These are phyloP conservation scores for Miichthys miiuy DNA, from an alignment of 2,797 vertebrate species.

Conservation along the genomic window DNA sequence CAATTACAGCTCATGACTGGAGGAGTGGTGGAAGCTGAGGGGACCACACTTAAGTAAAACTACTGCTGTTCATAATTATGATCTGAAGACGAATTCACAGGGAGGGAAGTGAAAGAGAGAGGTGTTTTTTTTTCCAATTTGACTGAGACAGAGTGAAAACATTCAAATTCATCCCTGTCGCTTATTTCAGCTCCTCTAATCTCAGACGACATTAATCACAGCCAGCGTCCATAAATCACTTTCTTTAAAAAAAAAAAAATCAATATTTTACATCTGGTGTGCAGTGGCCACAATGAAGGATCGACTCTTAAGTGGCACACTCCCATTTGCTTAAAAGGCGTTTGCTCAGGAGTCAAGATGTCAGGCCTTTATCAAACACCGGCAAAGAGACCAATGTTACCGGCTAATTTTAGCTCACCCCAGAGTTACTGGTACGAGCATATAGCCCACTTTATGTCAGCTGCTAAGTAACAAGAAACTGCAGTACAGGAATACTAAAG, in stretches of 20 bases:
- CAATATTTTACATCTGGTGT: constrained; percentile 18
- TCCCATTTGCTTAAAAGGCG: constrained; percentile 13
- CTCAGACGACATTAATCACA: constrained; percentile 24
- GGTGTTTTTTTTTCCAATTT: not conserved
- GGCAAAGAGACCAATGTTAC: not conserved
- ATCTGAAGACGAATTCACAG: constrained; percentile 29
- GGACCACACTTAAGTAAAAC: constrained; percentile 27
- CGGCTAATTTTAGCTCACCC: constrained; percentile 7
- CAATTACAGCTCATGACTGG: constrained; percentile 26
- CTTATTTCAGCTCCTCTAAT: constrained; percentile 10
- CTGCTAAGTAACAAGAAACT: constrained; percentile 15
- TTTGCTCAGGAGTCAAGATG: not conserved
- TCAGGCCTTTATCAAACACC: constrained; percentile 22
- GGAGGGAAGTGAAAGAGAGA: constrained; percentile 30
- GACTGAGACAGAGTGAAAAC: constrained; percentile 5
- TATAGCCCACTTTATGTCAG: not conserved
- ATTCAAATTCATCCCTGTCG: not conserved
- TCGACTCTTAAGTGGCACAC: not conserved
- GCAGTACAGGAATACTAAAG: not conserved
- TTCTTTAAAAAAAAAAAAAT: not conserved
- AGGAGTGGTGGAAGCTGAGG: constrained; percentile 21
- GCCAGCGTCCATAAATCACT: constrained; percentile 5
- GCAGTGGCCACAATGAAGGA: not conserved
- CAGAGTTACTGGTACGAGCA: not conserved
- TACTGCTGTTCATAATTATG: constrained; percentile 32